Conservation (phyloP, 2,888 invertebrate species). For the Lepidochitona cinerea region DNA sequence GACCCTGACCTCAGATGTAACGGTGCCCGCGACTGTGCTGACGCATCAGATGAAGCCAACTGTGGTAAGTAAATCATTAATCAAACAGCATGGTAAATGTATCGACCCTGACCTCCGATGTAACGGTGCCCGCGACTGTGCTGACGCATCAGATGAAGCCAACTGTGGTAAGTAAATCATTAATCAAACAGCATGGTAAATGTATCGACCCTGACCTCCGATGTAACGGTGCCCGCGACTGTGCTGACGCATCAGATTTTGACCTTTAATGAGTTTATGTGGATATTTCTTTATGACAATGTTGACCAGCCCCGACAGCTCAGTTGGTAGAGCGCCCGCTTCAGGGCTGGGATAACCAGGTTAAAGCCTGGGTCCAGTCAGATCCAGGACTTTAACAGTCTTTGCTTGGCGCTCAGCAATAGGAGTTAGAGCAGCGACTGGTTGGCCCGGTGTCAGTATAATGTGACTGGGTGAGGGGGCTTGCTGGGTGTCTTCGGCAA, state of each 20-base stretch:
- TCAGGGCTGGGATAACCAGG: too few relatives aligned
- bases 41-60: conserved; percentile 89
- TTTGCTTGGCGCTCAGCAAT: too few relatives aligned
- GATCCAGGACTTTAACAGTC: too few relatives aligned
- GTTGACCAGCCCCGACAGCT: too few relatives aligned
- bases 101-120: conserved; percentile 42
- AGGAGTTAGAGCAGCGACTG: too few relatives aligned
- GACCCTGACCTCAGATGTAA: conserved; percentile 52
- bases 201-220: conserved; percentile 45
- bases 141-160: conserved; percentile 90
- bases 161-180: conserved; percentile 81
- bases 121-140: conserved; percentile 69
- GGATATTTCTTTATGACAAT: too few relatives aligned
- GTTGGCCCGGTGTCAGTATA: too few relatives aligned
- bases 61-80: conserved; percentile 87
- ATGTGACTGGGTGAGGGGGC: too few relatives aligned
- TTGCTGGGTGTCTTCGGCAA: too few relatives aligned
- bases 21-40: conserved; percentile 72
- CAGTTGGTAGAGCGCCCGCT: too few relatives aligned
- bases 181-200: conserved; percentile 72
- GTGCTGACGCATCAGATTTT: conserved; percentile 85
- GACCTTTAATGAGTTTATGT: too few relatives aligned
- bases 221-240: conserved; percentile 68
- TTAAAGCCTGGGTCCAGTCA: too few relatives aligned
- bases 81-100: conserved; percentile 39